A percentile compares a stretch with the other conserved stretches of the same genome.
phyloP scores from a whole-genome alignment of 2,888 invertebrate species.

The Dasysyrphus tricinctus region DNA sequence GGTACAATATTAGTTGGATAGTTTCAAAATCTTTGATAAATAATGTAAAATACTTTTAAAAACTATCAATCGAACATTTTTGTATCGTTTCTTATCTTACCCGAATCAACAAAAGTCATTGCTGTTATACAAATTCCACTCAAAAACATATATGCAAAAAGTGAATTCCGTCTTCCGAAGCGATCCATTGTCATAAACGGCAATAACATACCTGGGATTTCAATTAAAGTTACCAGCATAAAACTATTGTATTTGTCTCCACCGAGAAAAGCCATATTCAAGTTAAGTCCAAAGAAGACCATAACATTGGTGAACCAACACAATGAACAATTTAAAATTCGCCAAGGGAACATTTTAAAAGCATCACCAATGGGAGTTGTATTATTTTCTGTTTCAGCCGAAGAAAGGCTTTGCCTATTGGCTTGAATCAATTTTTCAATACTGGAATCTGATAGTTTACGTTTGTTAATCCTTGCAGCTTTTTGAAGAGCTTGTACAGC shows the following conservation, averaged over 20 bases:
- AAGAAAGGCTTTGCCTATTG: constrained; percentile 77
- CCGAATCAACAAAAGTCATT: constrained; percentile 79
- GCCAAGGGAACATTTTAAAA: constrained; percentile 80
- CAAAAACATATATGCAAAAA: constrained; percentile 82
- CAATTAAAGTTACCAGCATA: constrained; percentile 85
- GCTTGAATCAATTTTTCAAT: constrained; percentile 77
- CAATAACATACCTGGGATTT: constrained; percentile 89
- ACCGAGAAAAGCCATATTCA: constrained; percentile 89
- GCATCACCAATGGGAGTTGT: constrained; percentile 80
- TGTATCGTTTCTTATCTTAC: constrained; percentile 69
- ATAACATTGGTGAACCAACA: constrained; percentile 92
- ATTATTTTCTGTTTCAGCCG: constrained; percentile 77
- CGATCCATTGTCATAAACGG: constrained; percentile 87
- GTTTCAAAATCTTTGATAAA: neutral
- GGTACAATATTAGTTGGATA: constrained; percentile 82
- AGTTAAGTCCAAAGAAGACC: constrained; percentile 91
- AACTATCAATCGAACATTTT: neutral
- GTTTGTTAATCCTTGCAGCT: constrained; percentile 86
- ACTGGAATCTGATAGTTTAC: constrained; percentile 77
- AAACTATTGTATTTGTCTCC: constrained; percentile 92
- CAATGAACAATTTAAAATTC: constrained; percentile 86
- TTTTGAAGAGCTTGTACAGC: constrained; percentile 86
- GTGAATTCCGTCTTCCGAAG: constrained; percentile 87
- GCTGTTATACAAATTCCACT: constrained; percentile 76
- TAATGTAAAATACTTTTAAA: neutral